phyloP scores from a whole-genome alignment of 2,113 vertebrate genomes.

The Centrocercus urophasianus region DNA sequence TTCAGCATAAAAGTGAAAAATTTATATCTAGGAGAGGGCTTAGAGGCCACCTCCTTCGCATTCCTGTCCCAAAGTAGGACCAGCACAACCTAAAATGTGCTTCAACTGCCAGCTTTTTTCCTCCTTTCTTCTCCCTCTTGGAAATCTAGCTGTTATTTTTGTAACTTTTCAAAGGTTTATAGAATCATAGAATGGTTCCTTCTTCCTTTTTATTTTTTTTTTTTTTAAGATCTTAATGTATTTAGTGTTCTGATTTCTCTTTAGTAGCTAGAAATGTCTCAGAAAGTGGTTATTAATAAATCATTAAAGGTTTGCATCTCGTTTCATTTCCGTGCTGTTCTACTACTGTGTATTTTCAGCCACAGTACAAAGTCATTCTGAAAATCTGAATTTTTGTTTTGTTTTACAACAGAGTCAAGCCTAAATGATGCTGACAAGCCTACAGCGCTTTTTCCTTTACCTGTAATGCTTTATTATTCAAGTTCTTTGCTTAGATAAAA shows the following conservation, averaged over 20 bases:
- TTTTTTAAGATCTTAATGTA: constrained; percentile 31
- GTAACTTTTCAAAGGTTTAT: not conserved
- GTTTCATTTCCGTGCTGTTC: constrained; percentile 47
- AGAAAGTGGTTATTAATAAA: constrained; percentile 76
- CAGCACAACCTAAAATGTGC: not conserved
- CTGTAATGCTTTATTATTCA: not conserved
- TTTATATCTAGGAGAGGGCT: not conserved
- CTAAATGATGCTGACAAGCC: not conserved
- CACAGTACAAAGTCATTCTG: constrained; percentile 28
- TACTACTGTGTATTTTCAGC: constrained; percentile 15
- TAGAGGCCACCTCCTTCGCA: not conserved
- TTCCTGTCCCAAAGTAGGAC: not conserved
- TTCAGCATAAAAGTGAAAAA: not conserved
- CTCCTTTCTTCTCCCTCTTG: not conserved
- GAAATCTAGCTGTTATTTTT: constrained; percentile 5
- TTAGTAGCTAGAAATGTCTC: constrained; percentile 53
- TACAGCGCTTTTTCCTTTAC: constrained; percentile 2
- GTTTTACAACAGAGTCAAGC: not conserved
- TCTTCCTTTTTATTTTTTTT: not conserved
- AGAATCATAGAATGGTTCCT: not conserved
- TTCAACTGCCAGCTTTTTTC: not conserved
- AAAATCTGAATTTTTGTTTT: not conserved
- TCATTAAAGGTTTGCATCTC: constrained; percentile 71
- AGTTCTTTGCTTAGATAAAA: constrained; percentile 23
- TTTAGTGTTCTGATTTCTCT: constrained; percentile 64